Evolutionary conservation across 2,888 invertebrate species (phyloP), one percentile per base, ranked within the genome.

Genomic region (Torymus tubicola): DNA sequence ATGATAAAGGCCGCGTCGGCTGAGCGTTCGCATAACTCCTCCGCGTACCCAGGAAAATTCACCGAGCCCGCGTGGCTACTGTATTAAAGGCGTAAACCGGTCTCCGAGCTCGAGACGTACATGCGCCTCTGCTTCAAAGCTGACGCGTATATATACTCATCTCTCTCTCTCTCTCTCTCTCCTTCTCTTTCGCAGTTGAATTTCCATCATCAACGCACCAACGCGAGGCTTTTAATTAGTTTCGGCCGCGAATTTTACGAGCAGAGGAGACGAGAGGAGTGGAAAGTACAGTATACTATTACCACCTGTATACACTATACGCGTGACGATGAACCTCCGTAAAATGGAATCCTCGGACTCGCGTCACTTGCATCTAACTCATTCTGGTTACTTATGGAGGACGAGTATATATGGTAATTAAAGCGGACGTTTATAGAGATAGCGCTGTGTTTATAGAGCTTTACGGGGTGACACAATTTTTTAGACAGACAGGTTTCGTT

Each of bases 221-320:
- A 42, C 42, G 42, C 16, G n/a, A 18, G 63, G 63, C 55, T 79
- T 79, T 79, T 79, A 79, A 79, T 79, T 79, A 79, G 73, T 79
- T 79, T 68, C 24, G 69, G 58, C 57, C 63, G 53, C 50, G 73
- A 74, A 69, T 79, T 79, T 79, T 73, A 79, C 64, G 79, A 79
- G 69, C 50, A n/a, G 42, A 16, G n/a, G 21, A 12, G 65, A n/a
- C 31, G 4, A 12, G 31, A 14, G 12, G 55, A 3, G 2, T 1
- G 18, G 50, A 12, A 61, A 24, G 42, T 12, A 31, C 21, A 21
- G 21, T 63, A 69, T 65, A 73, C 61, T 61, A 55, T 69, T 76
- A 76, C 61, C 57, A 24, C 8, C 53, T 14, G 21, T 67, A 14
- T 60, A 52, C 53, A 21, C 31, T 24, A 58, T 24, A 58, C 58